Evolutionary conservation across 2,113 vertebrate species (phyloP).

Genomic region (Pseudopipra pipra): DNA sequence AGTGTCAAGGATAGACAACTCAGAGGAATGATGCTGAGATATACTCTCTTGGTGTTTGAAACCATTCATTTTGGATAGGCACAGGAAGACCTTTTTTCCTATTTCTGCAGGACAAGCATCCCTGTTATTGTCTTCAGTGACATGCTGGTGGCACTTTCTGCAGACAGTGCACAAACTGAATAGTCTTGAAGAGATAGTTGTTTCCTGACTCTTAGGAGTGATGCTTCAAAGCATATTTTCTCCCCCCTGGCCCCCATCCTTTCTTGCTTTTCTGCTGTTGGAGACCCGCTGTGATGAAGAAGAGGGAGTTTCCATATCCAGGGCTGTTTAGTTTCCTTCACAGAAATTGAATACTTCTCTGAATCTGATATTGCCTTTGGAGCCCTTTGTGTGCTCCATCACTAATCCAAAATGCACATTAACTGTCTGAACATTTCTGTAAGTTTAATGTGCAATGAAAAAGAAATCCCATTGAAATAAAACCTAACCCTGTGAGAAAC

Average conservation of each 20-base stretch:
- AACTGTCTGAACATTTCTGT: not conserved
- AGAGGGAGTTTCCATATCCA: not conserved
- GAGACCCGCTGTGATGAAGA: not conserved
- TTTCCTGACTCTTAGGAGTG: not conserved
- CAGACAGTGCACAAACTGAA: not conserved
- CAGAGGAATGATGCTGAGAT: not conserved
- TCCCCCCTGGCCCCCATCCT: accelerated
- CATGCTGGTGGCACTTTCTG: not conserved
- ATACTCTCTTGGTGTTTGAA: not conserved
- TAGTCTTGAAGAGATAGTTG: not conserved
- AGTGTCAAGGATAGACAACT: not conserved
- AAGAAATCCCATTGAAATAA: not conserved
- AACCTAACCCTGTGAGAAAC: not conserved
- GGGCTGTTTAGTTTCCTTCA: not conserved
- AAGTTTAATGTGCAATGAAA: not conserved
- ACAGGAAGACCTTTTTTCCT: not conserved
- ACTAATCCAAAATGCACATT: not conserved
- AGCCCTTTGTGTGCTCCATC: not conserved
- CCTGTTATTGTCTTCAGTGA: not conserved
- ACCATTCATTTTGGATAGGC: not conserved
- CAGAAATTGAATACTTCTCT: not conserved
- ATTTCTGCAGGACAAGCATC: not conserved
- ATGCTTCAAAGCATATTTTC: not conserved
- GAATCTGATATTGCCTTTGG: not conserved
- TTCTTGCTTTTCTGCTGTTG: not conserved